Base-by-base conservation (phyloP, 2,113 vertebrate species). In the Lasiurus cinereus region DNA sequence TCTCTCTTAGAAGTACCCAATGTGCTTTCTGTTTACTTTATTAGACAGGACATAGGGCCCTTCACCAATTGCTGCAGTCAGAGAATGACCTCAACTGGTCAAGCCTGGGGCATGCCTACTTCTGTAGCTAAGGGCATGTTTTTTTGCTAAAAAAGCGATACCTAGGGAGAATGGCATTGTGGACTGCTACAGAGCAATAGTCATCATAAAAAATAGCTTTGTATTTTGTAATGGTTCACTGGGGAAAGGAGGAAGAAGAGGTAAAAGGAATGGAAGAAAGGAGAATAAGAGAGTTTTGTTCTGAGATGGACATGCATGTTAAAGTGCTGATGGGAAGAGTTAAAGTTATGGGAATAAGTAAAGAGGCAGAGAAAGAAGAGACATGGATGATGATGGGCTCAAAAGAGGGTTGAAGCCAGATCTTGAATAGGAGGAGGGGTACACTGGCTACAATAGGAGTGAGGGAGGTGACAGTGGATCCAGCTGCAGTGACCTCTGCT, bases 1-100 rank as follows among this genome's bases (percentile, higher is more conserved):
- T 79, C 27, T 82, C 46, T 85, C 31, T 93, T 48, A 90, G 70
- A 95, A 77, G 66, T 72, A 50, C 3, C 19, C 70, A 56, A 9
- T 39, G n/a, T 62, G 33, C 59, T 72, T 91, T 96, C 93, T 79
- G 29, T 88, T 93, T 87, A 76, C n/a, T 11, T 50, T 80, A 69
- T 90, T 83, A 46, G 24, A 7, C 13, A 80, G 36, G 27, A 8
- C 24, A 8, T 9, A n/a, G 24, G 19, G 11, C 24, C 31, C 82
- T 24, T 50, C 72, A 67, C 52, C 74, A 70, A 43, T 64, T 22
- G 22, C 21, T 52, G 22, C 94, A 11, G 59, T 21, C 31, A 88
- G 77, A 82, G 29, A 79, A 67, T 62, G 62, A 79, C 22, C 36
- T n/a, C 22, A 46, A 8, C 24, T 52, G 31, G 8, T 48, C 19